These are phyloP conservation scores for Spinus pinus DNA, from an alignment of 2,797 vertebrate species.

Conservation along the genomic window DNA sequence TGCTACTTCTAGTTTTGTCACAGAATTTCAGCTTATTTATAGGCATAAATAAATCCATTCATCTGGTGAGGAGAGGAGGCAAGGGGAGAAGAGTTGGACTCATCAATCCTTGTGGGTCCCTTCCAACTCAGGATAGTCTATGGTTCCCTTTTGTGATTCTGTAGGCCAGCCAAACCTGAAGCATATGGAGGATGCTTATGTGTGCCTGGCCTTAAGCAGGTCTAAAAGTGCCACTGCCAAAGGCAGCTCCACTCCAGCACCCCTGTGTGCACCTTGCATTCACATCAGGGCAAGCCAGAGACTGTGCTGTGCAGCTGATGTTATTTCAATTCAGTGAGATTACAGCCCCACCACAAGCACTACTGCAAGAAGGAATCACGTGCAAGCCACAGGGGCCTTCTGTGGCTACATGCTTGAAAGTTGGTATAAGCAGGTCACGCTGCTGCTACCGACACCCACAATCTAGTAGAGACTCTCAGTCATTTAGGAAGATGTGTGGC, in stretches of 20 bases:
- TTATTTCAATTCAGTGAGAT: neutral
- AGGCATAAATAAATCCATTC: neutral
- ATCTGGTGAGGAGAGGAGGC: neutral
- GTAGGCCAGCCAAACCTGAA: neutral
- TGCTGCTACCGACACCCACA: neutral
- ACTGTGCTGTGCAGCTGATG: accelerated
- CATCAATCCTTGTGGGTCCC: no score
- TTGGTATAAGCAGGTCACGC: neutral
- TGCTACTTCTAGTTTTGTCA: neutral
- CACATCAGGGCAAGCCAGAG: neutral
- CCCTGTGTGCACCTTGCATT: neutral
- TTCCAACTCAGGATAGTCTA: neutral
- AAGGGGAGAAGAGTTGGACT: neutral
- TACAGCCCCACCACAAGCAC: neutral
- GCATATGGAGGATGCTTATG: neutral
- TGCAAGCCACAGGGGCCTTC: neutral
- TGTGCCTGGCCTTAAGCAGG: neutral
- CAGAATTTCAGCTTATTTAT: neutral
- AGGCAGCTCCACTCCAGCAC: neutral
- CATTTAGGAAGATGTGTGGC: neutral
- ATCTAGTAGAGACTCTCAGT: neutral
- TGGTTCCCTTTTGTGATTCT: neutral
- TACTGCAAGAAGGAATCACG: accelerated
- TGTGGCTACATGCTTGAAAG: neutral
- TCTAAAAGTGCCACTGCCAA: neutral